Percentiles rank a stretch among this genome's conserved stretches.
Conservation (phyloP, 2,888 invertebrate genomes). For the Parnassius glacialis region DNA sequence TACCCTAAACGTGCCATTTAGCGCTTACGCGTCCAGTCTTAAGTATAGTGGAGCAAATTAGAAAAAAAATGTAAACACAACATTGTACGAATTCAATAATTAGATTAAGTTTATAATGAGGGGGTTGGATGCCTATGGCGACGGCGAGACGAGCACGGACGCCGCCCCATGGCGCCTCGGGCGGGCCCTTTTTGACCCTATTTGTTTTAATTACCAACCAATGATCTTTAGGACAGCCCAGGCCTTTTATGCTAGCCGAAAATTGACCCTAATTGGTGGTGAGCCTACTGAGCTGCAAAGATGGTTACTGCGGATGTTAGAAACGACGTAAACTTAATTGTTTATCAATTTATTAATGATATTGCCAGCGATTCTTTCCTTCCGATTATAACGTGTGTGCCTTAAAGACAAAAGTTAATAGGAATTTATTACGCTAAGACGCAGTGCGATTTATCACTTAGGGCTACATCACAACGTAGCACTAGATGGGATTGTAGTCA, state of each 20-base stretch:
- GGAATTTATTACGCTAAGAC: too few species aligned
- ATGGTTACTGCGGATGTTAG: not conserved
- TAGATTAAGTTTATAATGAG: slow-evolving; percentile 79
- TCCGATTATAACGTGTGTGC: too few species aligned
- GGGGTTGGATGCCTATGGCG: slow-evolving; percentile 67
- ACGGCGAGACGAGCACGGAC: slow-evolving; percentile 63
- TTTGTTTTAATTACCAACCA: slow-evolving; percentile 79
- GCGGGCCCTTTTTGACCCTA: slow-evolving; percentile 76
- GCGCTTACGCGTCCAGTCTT: slow-evolving; percentile 76
- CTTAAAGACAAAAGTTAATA: too few species aligned
- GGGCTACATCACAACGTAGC: too few species aligned
- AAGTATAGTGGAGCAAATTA: slow-evolving; percentile 78
- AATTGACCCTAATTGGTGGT: slow-evolving; percentile 69
- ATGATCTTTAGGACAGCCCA: slow-evolving; percentile 73
- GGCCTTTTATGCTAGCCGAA: slow-evolving; percentile 70
- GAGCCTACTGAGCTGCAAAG: slow-evolving; percentile 38
- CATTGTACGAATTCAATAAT: slow-evolving; percentile 81
- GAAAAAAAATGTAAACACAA: slow-evolving; percentile 80
- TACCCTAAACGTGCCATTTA: slow-evolving; percentile 79
- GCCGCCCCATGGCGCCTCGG: slow-evolving; percentile 76
- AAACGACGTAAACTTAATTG: not conserved
- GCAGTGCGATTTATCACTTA: too few species aligned
- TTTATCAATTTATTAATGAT: too few species aligned
- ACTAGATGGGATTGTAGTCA: too few species aligned
- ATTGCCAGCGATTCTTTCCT: too few species aligned